Percentiles rank a stretch among this genome's conserved stretches.
phyloP scores from a whole-genome alignment of 2,797 vertebrate genomes.

The Clarias laeviceps region DNA sequence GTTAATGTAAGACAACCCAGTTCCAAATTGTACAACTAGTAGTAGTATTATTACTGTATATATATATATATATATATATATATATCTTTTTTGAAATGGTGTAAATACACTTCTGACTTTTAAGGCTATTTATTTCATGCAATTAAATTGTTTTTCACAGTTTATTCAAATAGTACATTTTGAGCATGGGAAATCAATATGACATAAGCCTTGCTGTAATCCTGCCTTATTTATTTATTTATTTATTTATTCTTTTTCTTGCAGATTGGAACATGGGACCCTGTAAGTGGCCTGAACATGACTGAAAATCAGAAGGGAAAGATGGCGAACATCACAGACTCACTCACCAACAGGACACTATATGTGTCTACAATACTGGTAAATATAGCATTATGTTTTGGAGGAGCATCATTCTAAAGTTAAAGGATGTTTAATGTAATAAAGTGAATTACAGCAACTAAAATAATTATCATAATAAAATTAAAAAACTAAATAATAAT shows the following conservation, averaged over 20 bases:
- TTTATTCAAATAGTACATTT: background rate
- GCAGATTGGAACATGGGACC: slow-evolving; percentile 98
- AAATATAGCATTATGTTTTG: slow-evolving; percentile 60
- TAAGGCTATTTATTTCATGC: background rate
- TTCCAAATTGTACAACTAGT: background rate
- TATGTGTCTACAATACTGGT: slow-evolving; percentile 96
- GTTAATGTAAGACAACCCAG: background rate
- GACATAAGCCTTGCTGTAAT: background rate
- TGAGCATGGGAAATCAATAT: background rate
- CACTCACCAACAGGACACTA: slow-evolving; percentile 92
- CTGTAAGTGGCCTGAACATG: slow-evolving; percentile 94
- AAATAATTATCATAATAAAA: background rate
- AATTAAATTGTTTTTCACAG: background rate
- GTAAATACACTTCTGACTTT: background rate
- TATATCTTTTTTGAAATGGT: background rate
- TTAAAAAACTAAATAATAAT: background rate
- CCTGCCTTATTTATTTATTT: background rate
- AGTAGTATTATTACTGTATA: background rate
- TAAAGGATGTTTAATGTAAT: slow-evolving; percentile 43
- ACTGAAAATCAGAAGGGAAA: slow-evolving; percentile 95
- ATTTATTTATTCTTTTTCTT: slow-evolving; percentile 18
- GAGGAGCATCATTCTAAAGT: slow-evolving; percentile 23
- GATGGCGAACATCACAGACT: slow-evolving; percentile 92
- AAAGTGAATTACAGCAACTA: slow-evolving; percentile 3
- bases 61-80: no score